phyloP scores from a whole-genome alignment of 2,888 invertebrate genomes.

The Exocentrus adspersus region DNA sequence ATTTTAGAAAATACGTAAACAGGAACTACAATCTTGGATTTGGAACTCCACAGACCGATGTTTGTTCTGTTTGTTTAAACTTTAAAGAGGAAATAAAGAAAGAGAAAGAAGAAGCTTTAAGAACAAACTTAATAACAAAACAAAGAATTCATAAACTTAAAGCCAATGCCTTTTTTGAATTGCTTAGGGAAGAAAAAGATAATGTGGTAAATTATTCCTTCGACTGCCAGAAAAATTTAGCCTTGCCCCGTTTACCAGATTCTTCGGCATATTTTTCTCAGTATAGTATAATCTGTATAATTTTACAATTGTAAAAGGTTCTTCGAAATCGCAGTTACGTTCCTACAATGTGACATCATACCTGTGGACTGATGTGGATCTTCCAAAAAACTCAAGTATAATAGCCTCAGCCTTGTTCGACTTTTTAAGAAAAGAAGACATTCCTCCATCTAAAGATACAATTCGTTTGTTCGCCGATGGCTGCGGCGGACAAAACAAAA shows the following conservation, averaged over 20 bases:
- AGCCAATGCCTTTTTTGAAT: slow-evolving; percentile 25
- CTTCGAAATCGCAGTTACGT: slow-evolving; percentile 7
- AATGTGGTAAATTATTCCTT: slow-evolving; percentile 14
- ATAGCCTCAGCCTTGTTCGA: slow-evolving; percentile 17
- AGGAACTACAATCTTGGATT: slow-evolving; percentile 1
- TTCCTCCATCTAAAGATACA: slow-evolving; percentile 15
- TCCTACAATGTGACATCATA: slow-evolving; percentile 17
- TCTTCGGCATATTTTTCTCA: not conserved
- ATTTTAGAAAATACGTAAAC: not conserved
- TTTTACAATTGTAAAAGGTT: slow-evolving; percentile 16
- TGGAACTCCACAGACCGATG: slow-evolving; percentile 2
- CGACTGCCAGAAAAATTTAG: slow-evolving; percentile 27
- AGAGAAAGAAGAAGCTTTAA: not conserved
- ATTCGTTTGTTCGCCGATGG: slow-evolving; percentile 15
- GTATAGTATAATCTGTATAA: slow-evolving; percentile 23
- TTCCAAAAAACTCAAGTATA: slow-evolving; percentile 17
- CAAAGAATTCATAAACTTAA: slow-evolving; percentile 14
- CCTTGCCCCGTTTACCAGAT: slow-evolving; percentile 6
- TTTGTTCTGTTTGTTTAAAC: not conserved
- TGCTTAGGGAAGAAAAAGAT: slow-evolving; percentile 7
- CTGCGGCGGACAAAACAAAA: slow-evolving; percentile 6
- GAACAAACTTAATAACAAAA: not conserved
- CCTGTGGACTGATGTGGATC: slow-evolving; percentile 21
- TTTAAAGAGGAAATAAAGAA: not conserved
- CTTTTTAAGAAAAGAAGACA: slow-evolving; percentile 8